Evolutionary conservation across 2,113 vertebrate species (phyloP), one percentile per base, ranked within the genome.

Genomic region (Stigmatopora argus): DNA sequence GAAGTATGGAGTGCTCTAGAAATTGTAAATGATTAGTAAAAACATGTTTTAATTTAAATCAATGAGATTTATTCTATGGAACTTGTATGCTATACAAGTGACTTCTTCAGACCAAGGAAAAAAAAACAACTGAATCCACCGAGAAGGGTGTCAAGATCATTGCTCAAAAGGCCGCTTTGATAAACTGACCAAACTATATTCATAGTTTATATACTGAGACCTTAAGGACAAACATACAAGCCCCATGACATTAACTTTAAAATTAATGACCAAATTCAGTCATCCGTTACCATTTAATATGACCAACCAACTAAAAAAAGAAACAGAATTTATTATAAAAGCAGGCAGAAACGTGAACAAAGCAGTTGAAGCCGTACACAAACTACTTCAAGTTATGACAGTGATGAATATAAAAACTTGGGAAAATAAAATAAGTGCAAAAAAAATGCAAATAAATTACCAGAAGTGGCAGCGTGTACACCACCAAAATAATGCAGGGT

Each of bases 241-340:
- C 15, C 15, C 17, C 9, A 14, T 18, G 19, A 19, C 19, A 21
- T 21, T 19, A 19, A 15, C 46, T 48, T 14, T 13, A 48, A 53
- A n/a, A 53, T 18, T 3, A 19, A 53, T 3, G 2, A n/a, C 51
- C 19, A 53, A 31, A 31, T 12, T 56, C 11, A 8, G 23, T 13
- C 49, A n/a, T n/a, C 23, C 15, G 4, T 38, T 14, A 64, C 15
- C 10, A 78, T 68, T 44, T 63, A 59, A 0, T 7, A 41, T 46
- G 49, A 75, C 19, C 58, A 66, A 34, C 72, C 56, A 60, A 75
- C 72, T 79, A 41, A 5, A 41, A 41, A 41, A 79, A 69, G 81
- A 87, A 74, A 74, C 74, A 80, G 60, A 14, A 44, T 88, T 87
- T 88, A 85, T 86, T 86, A 63, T 78, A 78, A 69, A 76, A 72